Base-by-base conservation (phyloP, 2,797 vertebrate genomes). In the Sebastes diploproa region DNA sequence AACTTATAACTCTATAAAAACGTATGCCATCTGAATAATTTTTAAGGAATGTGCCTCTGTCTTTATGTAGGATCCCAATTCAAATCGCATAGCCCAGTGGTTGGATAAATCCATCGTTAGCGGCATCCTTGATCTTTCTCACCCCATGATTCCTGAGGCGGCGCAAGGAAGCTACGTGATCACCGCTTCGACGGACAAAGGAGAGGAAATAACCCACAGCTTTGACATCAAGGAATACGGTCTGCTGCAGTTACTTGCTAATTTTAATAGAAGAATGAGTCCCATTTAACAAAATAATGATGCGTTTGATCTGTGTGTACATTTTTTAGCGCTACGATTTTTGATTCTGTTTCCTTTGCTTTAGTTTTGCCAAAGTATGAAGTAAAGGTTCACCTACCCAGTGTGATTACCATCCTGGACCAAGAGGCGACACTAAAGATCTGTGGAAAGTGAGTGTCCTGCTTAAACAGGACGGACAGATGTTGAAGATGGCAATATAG, bases 71-170 rank as follows among this genome's bases (percentile, higher is more conserved):
- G 96, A 97, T 83, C 95, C 96, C 13, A 94, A 84, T 34, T 89
- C 87, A 7, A 97, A 97, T 75, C 93, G 90, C 67, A 97, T 97
- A 9, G 95, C 95, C 74, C 96, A 96, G 87, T 97, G 97, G 97
- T 83, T 96, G 88, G 72, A 96, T 4, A 91, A 88, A 74, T 4
- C 86, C 0, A 86, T 94, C 3, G 75, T 1, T 1, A 70, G 68
- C 0, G 96, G 96, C 36, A 96, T 97, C 80, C 92, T 96, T 14
- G 96, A 97, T 52, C 89, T 97, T 8, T 96, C 94, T 2, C 92
- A 96, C 81, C 81, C 88, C 34, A 91, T 95, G 30, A 95, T 94
- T 32, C 84, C 96, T 0, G 95, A 96, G 67, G 96, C 96, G 0
- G 25, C 32, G 1, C 88, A 95, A 66, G 97, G 97, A 64, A 86